These are phyloP conservation scores for Penelope pileata DNA, from an alignment of 2,113 vertebrate genomes.

Conservation along the genomic window DNA sequence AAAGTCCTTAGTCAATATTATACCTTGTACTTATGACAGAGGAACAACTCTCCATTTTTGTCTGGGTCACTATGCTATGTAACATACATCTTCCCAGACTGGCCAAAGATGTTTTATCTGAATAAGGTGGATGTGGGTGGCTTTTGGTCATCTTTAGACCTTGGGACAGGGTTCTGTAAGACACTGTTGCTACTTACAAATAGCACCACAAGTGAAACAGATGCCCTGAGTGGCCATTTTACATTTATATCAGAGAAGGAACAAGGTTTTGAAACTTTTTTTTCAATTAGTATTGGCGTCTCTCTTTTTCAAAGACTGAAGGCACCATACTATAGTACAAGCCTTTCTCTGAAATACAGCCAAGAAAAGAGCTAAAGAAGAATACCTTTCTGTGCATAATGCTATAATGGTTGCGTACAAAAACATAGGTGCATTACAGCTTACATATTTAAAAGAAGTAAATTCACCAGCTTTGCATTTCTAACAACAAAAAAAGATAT, in stretches of 20 bases:
- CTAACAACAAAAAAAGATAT: rapidly evolving
- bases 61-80: not conserved
- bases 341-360: not conserved
- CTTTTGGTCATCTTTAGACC: not conserved
- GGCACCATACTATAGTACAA: not conserved
- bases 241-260: not conserved
- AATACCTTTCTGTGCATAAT: not conserved
- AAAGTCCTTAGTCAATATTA: not conserved
- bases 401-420: not conserved
- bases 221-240: not conserved
- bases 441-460: not conserved
- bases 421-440: not conserved
- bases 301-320: not conserved
- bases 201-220: not conserved
- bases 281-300: not conserved
- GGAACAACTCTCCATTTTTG: not conserved
- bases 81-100: not conserved
- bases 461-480: not conserved
- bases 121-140: not conserved
- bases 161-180: not conserved
- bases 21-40: not conserved
- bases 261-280: not conserved
- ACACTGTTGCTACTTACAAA: not conserved
- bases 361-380: not conserved
- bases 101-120: not conserved